Evolutionary conservation across 2,888 invertebrate genomes (phyloP).

Genomic region (Philhelius pedissequus): DNA sequence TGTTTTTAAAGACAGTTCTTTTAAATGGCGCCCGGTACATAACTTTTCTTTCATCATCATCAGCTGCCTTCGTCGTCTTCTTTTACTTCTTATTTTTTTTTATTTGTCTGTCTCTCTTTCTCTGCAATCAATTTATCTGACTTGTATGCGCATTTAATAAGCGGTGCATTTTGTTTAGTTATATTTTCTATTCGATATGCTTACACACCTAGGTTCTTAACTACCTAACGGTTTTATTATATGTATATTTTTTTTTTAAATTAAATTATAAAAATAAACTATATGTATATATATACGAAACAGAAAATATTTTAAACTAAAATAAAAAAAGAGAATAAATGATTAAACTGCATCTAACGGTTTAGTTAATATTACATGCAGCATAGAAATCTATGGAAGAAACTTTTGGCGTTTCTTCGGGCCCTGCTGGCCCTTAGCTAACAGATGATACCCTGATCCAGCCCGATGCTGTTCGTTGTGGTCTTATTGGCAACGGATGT

Average conservation of each 20-base stretch:
- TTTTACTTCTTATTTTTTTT: background rate
- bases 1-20: background rate
- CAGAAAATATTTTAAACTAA: constrained; percentile 36
- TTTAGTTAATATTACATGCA: constrained; percentile 75
- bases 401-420: constrained; percentile 79
- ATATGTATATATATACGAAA: constrained; percentile 48
- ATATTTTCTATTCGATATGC: constrained; percentile 67
- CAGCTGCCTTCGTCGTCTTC: constrained; percentile 41
- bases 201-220: constrained; percentile 62
- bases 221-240: constrained; percentile 51
- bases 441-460: constrained; percentile 79
- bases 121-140: constrained; percentile 29
- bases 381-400: constrained; percentile 78
- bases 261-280: constrained; percentile 50
- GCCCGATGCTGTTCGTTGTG: constrained; percentile 76
- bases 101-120: background rate
- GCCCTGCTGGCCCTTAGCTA: constrained; percentile 79
- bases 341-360: constrained; percentile 45
- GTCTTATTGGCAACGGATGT: constrained; percentile 73
- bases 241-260: constrained; percentile 42
- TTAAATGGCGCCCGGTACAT: constrained; percentile 37
- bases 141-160: constrained; percentile 58
- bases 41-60: background rate
- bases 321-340: constrained; percentile 1
- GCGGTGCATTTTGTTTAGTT: constrained; percentile 44